Conservation (phyloP, 2,888 invertebrate species). For the Athripsodes cinereus region DNA sequence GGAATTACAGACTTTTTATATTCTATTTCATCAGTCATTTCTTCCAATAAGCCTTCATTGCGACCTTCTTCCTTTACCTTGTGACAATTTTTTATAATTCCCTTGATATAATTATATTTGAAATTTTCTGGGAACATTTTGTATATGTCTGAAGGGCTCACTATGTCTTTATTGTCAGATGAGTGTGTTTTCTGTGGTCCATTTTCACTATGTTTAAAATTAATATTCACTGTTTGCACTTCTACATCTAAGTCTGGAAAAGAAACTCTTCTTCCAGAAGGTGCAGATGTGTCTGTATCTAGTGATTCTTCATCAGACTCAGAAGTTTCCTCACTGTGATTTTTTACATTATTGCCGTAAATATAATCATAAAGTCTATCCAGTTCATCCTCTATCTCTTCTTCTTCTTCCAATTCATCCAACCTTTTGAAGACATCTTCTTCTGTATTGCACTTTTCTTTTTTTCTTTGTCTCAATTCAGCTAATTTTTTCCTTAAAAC, state of each 20-base stretch:
- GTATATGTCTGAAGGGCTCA: slow-evolving; percentile 46
- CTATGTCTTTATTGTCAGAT: slow-evolving; percentile 36
- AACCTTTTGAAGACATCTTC: slow-evolving; percentile 44
- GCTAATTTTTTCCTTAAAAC: slow-evolving; percentile 23
- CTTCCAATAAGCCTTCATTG: not conserved
- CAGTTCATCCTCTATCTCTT: slow-evolving; percentile 52
- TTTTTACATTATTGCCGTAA: slow-evolving; percentile 32
- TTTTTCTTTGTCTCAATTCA: slow-evolving; percentile 23
- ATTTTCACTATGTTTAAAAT: slow-evolving; percentile 38
- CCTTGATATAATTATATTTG: slow-evolving; percentile 35
- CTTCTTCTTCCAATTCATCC: slow-evolving; percentile 50
- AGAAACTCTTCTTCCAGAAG: slow-evolving; percentile 34
- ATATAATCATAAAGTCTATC: slow-evolving; percentile 36
- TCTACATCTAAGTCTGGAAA: slow-evolving; percentile 34
- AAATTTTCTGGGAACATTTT: slow-evolving; percentile 33
- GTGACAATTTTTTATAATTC: slow-evolving; percentile 41
- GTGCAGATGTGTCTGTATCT: not conserved
- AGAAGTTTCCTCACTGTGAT: slow-evolving; percentile 29
- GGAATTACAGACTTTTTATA: not conserved
- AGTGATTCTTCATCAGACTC: not conserved
- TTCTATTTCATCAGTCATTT: not conserved
- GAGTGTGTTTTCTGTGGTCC: slow-evolving; percentile 30
- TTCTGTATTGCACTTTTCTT: slow-evolving; percentile 32
- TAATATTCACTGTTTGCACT: slow-evolving; percentile 28
- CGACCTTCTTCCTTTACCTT: slow-evolving; percentile 21